Percentiles rank a stretch among this genome's conserved stretches.
These are phyloP conservation scores for Cervus canadensis DNA, from an alignment of 2,113 vertebrate genomes.

Conservation along the genomic window DNA sequence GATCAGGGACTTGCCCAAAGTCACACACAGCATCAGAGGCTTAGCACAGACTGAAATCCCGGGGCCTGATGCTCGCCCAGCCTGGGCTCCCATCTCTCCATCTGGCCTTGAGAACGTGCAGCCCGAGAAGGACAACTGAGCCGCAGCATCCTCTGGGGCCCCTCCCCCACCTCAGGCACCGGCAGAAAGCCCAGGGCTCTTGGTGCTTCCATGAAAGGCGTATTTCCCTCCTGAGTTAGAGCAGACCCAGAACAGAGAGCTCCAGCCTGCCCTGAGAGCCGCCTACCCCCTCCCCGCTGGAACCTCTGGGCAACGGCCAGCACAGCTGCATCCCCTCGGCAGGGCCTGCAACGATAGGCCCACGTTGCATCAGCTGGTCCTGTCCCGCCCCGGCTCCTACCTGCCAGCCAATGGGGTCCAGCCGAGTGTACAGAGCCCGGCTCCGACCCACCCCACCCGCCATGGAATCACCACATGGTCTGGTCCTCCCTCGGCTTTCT, in stretches of 20 bases:
- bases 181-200: neutral
- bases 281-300: neutral
- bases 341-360: conserved; percentile 52
- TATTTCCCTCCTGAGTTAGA: conserved; percentile 61
- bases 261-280: neutral
- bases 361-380: conserved; percentile 63
- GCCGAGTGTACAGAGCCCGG: conserved; percentile 57
- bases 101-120: neutral
- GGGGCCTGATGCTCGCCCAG: neutral
- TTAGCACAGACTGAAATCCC: neutral
- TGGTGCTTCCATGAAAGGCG: conserved; percentile 51
- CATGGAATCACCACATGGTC: neutral
- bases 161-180: neutral
- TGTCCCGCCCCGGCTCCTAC: neutral
- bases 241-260: neutral
- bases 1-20: neutral
- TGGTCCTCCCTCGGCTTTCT: neutral
- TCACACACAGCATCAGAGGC: neutral
- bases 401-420: conserved; percentile 49
- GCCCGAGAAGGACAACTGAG: neutral
- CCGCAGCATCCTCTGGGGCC: neutral
- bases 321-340: conserved; percentile 56
- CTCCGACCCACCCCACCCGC: neutral
- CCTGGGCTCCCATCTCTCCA: neutral
- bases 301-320: conserved; percentile 50